A percentile compares a stretch with the other conserved stretches of the same genome.
phyloP scores from a whole-genome alignment of 2,888 invertebrate species.

The Ochropleura plecta region DNA sequence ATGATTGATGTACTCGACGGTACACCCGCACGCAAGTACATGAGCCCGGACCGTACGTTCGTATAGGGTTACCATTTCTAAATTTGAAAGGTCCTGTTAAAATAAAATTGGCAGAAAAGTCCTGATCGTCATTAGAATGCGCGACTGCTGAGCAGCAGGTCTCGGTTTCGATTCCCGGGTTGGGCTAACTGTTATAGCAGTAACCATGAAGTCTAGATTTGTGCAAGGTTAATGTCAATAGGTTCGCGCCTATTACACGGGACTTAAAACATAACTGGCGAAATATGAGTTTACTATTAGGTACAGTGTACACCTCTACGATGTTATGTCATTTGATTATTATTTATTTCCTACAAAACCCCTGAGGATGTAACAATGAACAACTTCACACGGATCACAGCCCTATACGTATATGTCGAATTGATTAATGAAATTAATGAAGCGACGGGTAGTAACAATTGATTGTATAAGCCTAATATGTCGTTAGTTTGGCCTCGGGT shows the following conservation, averaged over 20 bases:
- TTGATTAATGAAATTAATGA: constrained; percentile 63
- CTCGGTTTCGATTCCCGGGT: not conserved
- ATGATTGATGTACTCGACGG: constrained; percentile 64
- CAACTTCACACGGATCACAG: not conserved
- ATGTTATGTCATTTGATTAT: not conserved
- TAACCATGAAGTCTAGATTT: not conserved
- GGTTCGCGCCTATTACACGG: not conserved
- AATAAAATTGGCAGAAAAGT: not conserved
- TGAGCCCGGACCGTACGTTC: constrained; percentile 6
- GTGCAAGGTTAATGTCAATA: not conserved
- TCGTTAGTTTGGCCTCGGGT: constrained; percentile 49
- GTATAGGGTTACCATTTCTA: not conserved
- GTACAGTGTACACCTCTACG: not conserved
- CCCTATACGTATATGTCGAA: constrained; percentile 28
- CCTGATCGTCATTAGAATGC: no score
- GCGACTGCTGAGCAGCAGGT: not conserved
- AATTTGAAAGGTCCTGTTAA: not conserved
- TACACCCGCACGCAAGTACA: constrained; percentile 49
- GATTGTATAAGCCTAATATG: constrained; percentile 57
- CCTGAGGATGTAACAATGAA: not conserved
- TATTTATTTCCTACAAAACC: not conserved
- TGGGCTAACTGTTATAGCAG: not conserved
- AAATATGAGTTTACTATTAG: not conserved
- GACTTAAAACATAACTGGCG: not conserved
- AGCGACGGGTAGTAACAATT: constrained; percentile 54